Evolutionary conservation across 53 echinoderm and acorn worm species (phyloP).

Genomic region (Astropecten irregularis): DNA sequence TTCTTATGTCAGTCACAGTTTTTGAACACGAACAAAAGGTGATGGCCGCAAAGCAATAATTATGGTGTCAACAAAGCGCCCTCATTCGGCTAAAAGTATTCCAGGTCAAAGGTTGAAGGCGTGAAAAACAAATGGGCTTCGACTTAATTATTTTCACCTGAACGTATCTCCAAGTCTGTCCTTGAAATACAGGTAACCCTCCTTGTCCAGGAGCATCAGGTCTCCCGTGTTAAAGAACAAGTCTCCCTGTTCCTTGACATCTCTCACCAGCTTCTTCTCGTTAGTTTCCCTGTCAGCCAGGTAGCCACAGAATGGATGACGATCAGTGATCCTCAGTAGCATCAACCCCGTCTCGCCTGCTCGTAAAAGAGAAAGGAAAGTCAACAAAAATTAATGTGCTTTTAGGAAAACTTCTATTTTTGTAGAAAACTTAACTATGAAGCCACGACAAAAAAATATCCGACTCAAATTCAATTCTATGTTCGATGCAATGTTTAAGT

Average conservation of each 20-base stretch:
- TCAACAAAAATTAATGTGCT: not conserved
- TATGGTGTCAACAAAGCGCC: no score
- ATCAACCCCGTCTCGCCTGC: constrained; percentile 67
- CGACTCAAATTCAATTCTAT: no score
- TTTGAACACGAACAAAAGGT: no score
- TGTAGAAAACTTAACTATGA: no score
- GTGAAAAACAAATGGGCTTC: no score
- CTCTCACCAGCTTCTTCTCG: constrained; percentile 76
- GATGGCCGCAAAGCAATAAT: no score
- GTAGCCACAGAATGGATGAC: constrained; percentile 16
- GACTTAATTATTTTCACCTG: constrained; percentile 64
- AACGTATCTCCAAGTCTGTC: constrained; percentile 91
- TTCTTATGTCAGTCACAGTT: no score
- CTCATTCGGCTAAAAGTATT: no score
- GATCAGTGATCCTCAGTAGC: not conserved
- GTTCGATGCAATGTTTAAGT: no score
- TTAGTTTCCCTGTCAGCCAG: constrained; percentile 50
- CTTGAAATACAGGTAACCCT: constrained; percentile 82
- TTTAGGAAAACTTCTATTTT: no score
- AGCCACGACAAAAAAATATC: no score
- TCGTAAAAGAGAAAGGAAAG: not conserved
- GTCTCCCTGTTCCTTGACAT: constrained; percentile 82
- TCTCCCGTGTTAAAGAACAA: constrained; percentile 86
- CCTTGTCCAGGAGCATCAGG: constrained; percentile 75
- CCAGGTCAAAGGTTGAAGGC: no score